These are phyloP conservation scores for Myotis pilosus DNA, from an alignment of 2,797 vertebrate species.

Conservation along the genomic window DNA sequence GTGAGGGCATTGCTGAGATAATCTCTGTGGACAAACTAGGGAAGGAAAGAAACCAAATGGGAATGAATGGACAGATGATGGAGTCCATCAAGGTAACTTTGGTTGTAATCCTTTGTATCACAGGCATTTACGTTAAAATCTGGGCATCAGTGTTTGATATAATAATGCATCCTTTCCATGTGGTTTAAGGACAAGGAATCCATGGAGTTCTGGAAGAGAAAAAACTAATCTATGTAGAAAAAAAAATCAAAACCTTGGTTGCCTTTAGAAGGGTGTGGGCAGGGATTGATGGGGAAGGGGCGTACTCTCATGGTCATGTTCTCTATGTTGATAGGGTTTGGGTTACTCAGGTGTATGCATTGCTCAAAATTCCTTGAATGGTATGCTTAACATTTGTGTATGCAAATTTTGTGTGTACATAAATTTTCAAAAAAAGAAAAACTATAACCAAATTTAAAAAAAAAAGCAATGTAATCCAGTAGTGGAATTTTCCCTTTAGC, in stretches of 20 bases:
- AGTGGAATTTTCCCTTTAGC: not conserved
- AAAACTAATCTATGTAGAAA: not conserved
- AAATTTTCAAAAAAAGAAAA: not conserved
- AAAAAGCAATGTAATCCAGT: not conserved
- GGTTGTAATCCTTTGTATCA: not conserved
- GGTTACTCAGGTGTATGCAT: not conserved
- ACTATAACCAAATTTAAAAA: not conserved
- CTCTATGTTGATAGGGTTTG: not conserved
- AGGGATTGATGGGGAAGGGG: not conserved
- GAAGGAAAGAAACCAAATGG: not conserved
- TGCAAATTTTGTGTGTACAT: not conserved
- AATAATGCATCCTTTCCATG: not conserved
- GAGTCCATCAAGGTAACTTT: not conserved
- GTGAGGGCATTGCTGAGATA: not conserved
- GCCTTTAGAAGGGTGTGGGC: not conserved
- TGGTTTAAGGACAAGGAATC: not conserved
- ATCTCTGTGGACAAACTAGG: not conserved
- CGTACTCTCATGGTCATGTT: fast-evolving
- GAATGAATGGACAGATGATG: not conserved
- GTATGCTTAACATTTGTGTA: not conserved
- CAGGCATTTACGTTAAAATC: not conserved
- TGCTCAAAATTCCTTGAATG: not conserved
- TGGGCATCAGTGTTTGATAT: not conserved
- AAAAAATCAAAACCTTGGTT: not conserved
- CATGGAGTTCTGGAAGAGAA: not conserved